These are phyloP conservation scores for Anneissia japonica DNA, from an alignment of 35 echinoderm and acorn worm species.

Conservation along the genomic window DNA sequence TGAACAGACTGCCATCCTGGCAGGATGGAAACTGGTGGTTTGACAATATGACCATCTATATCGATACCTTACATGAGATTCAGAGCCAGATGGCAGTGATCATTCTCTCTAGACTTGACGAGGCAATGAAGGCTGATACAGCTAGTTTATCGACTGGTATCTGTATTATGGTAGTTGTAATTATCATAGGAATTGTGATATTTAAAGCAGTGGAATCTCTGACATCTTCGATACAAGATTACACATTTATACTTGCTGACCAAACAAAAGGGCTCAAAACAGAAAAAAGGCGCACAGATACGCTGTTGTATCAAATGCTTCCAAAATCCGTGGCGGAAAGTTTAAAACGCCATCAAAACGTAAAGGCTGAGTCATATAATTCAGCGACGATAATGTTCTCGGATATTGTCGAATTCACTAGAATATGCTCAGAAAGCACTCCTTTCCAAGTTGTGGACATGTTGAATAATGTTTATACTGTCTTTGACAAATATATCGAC, in stretches of 20 bases:
- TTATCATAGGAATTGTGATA: slow-evolving; percentile 59
- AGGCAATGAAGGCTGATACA: slow-evolving; percentile 43
- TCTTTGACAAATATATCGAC: slow-evolving; percentile 50
- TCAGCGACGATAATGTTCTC: slow-evolving; percentile 84
- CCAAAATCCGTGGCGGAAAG: slow-evolving; percentile 60
- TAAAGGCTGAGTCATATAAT: slow-evolving; percentile 60
- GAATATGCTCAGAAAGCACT: slow-evolving; percentile 82
- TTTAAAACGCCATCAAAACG: slow-evolving; percentile 60
- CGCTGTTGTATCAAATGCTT: slow-evolving; percentile 84
- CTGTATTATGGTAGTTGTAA: slow-evolving; percentile 61
- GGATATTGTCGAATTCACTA: slow-evolving; percentile 82
- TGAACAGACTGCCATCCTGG: slow-evolving; percentile 49
- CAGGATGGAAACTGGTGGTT: slow-evolving; percentile 75
- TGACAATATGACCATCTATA: slow-evolving; percentile 87
- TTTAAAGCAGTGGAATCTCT: slow-evolving; percentile 59
- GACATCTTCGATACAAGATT: slow-evolving; percentile 56
- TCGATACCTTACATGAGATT: slow-evolving; percentile 64
- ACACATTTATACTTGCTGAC: slow-evolving; percentile 53
- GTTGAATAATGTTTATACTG: slow-evolving; percentile 51
- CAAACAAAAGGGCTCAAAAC: slow-evolving; percentile 41
- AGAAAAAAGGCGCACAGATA: slow-evolving; percentile 69
- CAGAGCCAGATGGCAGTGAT: slow-evolving; percentile 67
- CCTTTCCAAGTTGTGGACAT: slow-evolving; percentile 72
- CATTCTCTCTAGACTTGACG: slow-evolving; percentile 47
- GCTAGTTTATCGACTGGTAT: slow-evolving; percentile 58